Base-by-base conservation (phyloP, 2,113 vertebrate species). In the Rhadina sibilatrix region DNA sequence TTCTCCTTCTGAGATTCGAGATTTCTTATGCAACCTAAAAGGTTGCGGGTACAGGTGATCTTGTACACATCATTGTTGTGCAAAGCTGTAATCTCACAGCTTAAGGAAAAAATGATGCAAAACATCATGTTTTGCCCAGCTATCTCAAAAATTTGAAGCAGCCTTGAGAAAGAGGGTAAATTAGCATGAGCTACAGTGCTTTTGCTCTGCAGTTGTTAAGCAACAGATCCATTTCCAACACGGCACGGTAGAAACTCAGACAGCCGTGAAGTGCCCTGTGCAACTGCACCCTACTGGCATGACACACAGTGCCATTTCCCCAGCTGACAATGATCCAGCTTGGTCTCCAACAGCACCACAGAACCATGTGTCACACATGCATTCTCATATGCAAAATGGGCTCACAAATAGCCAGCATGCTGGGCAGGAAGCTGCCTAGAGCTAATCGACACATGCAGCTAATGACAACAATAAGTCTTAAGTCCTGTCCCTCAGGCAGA, bases 61-160 rank as follows among this genome's bases (percentile, higher is more conserved):
- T 86, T 74, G 23, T 31, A 37, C 0, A 37, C 0, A 1, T 40
- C 11, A 31, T 49, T 0, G 0, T 21, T 3, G 4, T 1, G 3
- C 35, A 86, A 37, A 38, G 23, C n/a, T n/a, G n/a, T n/a, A n/a
- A n/a, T n/a, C n/a, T n/a, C n/a, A n/a, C n/a, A n/a, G n/a, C n/a
- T n/a, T n/a, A n/a, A n/a, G n/a, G n/a, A n/a, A n/a, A n/a, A n/a
- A n/a, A n/a, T n/a, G n/a, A n/a, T n/a, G n/a, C n/a, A n/a, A n/a
- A n/a, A n/a, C n/a, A n/a, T n/a, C n/a, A n/a, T n/a, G n/a, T n/a
- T n/a, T n/a, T 5, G 1, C 12, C 21, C 33, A 83, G 31, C 31
- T 85, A 16, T 9, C 18, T 40, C 76, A 44, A 59, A 71, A 87
- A 63, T 59, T 77, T 61, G 31, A 54, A 88, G n/a, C 28, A 83